A percentile compares a stretch with the other conserved stretches of the same genome.
Evolutionary conservation across 1,140 invertebrate species (phyloP).

Genomic region (Bradysia coprophila): DNA sequence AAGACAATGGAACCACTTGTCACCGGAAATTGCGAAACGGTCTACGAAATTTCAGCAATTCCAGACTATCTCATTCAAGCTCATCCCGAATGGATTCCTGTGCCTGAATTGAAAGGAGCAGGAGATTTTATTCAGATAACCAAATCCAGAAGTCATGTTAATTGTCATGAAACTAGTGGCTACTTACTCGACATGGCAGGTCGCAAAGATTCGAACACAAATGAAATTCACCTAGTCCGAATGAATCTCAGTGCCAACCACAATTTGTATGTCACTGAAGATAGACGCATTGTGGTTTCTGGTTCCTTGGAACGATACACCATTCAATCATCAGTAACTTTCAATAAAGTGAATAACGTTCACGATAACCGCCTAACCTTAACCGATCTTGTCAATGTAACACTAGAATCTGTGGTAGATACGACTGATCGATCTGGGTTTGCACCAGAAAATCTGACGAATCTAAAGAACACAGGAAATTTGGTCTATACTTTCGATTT

Average conservation of each 20-base stretch:
- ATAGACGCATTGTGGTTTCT: slow-evolving; percentile 30
- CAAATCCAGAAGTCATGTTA: slow-evolving; percentile 43
- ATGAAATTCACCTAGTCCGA: no score
- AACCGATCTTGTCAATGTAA: slow-evolving; percentile 30
- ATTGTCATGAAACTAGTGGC: slow-evolving; percentile 33
- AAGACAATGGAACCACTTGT: slow-evolving; percentile 48
- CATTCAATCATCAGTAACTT: slow-evolving; percentile 39
- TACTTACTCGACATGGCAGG: slow-evolving; percentile 38
- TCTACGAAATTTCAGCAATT: slow-evolving; percentile 40
- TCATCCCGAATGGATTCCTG: slow-evolving; percentile 30
- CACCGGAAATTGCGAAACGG: slow-evolving; percentile 42
- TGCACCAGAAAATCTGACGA: slow-evolving; percentile 18
- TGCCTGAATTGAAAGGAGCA: slow-evolving; percentile 21
- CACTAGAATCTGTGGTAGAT: slow-evolving; percentile 24
- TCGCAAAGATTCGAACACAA: no score
- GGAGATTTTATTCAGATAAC: slow-evolving; percentile 33
- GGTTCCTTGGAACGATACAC: slow-evolving; percentile 30
- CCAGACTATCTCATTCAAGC: slow-evolving; percentile 25
- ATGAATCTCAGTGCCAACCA: slow-evolving; percentile 32
- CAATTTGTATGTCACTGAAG: slow-evolving; percentile 28
- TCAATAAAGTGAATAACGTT: slow-evolving; percentile 36
- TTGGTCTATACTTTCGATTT: slow-evolving; percentile 32
- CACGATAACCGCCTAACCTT: slow-evolving; percentile 29
- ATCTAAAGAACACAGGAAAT: slow-evolving; percentile 10
- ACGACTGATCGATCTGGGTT: no score